phyloP scores from a whole-genome alignment of 1,140 invertebrate species.

The Anoplolepis gracilipes region DNA sequence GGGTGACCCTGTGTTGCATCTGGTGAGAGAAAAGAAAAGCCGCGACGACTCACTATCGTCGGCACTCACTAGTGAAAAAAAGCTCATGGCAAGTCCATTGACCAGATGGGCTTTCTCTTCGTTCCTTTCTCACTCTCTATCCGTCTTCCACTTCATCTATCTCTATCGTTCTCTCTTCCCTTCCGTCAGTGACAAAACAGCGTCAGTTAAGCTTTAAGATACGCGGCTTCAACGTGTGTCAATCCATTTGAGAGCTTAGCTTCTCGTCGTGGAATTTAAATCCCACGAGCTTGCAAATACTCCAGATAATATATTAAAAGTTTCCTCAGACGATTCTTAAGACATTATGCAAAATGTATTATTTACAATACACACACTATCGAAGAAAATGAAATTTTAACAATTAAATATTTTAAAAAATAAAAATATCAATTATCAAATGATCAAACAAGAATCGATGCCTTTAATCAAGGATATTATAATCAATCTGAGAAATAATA shows the following conservation, averaged over 20 bases:
- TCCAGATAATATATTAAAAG: not conserved
- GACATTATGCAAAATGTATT: not conserved
- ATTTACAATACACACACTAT: not conserved
- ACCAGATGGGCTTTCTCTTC: slow-evolving; percentile 76
- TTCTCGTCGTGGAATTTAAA: slow-evolving; percentile 61
- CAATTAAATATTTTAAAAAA: not conserved
- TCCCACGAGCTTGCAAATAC: slow-evolving; percentile 38
- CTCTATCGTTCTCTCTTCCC: slow-evolving; percentile 1
- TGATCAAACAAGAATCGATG: not conserved
- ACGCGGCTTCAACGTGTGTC: slow-evolving; percentile 44
- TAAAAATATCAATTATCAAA: not conserved
- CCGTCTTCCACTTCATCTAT: not conserved
- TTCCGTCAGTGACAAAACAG: slow-evolving; percentile 46
- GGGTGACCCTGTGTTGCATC: slow-evolving; percentile 74
- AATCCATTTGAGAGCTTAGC: slow-evolving; percentile 36
- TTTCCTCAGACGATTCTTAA: not conserved
- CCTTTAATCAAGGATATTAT: not conserved
- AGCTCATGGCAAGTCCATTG: slow-evolving; percentile 76
- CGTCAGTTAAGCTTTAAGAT: slow-evolving; percentile 42
- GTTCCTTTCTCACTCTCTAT: not conserved
- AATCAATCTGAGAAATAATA: not conserved
- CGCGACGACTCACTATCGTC: slow-evolving; percentile 68
- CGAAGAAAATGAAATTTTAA: no score
- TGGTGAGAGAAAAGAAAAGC: slow-evolving; percentile 71
- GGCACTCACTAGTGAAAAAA: slow-evolving; percentile 65